A percentile compares a stretch with the other conserved stretches of the same genome.
These are phyloP conservation scores for Leucozona laternaria DNA, from an alignment of 2,888 invertebrate species.

Conservation along the genomic window DNA sequence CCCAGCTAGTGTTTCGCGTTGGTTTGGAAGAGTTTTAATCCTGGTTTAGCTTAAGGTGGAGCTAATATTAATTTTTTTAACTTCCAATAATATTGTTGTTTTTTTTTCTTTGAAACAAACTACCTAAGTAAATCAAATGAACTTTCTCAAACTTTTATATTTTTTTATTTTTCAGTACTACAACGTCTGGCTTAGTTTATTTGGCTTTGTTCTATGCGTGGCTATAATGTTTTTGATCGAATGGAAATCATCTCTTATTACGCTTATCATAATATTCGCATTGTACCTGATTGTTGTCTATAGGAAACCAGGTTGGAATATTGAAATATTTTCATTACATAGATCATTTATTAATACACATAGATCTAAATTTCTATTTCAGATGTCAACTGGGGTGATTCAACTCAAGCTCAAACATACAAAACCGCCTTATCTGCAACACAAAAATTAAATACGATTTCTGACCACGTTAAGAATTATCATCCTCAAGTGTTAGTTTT, in stretches of 20 bases:
- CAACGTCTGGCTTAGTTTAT: slow-evolving; percentile 94
- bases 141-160: too few relatives aligned
- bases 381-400: slow-evolving; percentile 99
- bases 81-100: too few relatives aligned
- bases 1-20: too few relatives aligned
- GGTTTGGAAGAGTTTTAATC: too few relatives aligned
- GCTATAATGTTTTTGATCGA: slow-evolving; percentile 97
- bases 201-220: slow-evolving; percentile 92
- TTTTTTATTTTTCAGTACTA: slow-evolving; percentile 90
- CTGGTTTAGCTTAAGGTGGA: too few relatives aligned
- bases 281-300: slow-evolving; percentile 97
- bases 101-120: too few relatives aligned
- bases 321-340: neutral
- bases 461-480: slow-evolving; percentile 99
- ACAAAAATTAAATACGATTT: slow-evolving; percentile 91
- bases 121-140: too few relatives aligned
- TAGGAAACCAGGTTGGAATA: slow-evolving; percentile 91
- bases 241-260: slow-evolving; percentile 96
- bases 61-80: too few relatives aligned
- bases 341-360: neutral
- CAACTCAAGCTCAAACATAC: slow-evolving; percentile 98
- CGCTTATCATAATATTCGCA: slow-evolving; percentile 93
- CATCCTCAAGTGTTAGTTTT: slow-evolving; percentile 95
- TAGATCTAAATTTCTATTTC: slow-evolving; percentile 18
- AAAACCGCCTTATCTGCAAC: slow-evolving; percentile 95